Evolutionary conservation across 2,113 vertebrate genomes (phyloP), one percentile per base, ranked within the genome.

Genomic region (Okapia johnstoni): DNA sequence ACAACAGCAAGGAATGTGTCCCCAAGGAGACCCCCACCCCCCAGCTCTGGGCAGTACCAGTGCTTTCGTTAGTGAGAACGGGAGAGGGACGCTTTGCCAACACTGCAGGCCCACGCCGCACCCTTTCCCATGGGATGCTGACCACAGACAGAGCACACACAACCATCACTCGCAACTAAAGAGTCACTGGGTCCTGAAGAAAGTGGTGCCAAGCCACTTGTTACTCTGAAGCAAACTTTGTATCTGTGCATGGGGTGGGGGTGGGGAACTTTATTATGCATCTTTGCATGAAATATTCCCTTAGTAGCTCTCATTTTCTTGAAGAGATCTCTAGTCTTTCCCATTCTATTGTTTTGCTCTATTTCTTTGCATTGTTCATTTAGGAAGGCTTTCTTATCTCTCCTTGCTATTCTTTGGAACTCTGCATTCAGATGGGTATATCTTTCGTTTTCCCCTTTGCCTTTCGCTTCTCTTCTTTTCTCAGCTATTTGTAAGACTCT

Each of bases 21-120:
- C 40, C 48, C 54, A 26, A 25, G 57, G 25, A 85, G 61, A 63
- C 36, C 5, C 40, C 90, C 0, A 73, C 3, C 36, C 70, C 23
- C 36, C 66, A 70, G 14, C 36, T 76, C 40, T 0, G 2, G 52
- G 43, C 9, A 21, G 6, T 16, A 7, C 28, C 58, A 50, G 26
- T 5, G 12, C 25, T 61, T 77, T 25, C 0, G 0, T 25, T 83
- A 77, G 16, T 48, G 8, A n/a, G 33, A 33, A 14, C 0, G 0
- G 55, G 43, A 40, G 88, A 86, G 15, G 80, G 58, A 52, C 15
- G 40, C 14, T 55, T 36, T 55, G 11, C 43, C 11, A 5, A 33
- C 12, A 66, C 14, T 33, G 19, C 36, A 10, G 43, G 19, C n/a
- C 57, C 25, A 0, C 43, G 16, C 36, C 1, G 2, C 60, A 33